Percentiles rank a stretch among this genome's conserved stretches.
phyloP scores from a whole-genome alignment of 2,113 vertebrate genomes.

The Prochilodus magdalenae region DNA sequence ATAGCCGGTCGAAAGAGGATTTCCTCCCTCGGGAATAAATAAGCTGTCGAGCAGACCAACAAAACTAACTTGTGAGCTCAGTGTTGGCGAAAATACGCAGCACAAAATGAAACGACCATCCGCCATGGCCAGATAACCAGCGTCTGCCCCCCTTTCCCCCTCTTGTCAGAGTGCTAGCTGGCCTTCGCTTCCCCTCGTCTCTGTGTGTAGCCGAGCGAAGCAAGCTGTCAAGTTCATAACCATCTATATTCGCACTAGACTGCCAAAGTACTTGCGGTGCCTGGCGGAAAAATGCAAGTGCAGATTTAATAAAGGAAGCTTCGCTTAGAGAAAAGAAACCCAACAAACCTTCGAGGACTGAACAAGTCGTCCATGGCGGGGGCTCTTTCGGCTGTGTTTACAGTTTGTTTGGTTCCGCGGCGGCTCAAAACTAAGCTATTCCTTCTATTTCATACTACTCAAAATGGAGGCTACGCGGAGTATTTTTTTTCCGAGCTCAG shows the following conservation, averaged over 20 bases:
- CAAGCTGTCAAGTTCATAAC: slow-evolving; percentile 62
- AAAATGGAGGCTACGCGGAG: slow-evolving; percentile 99
- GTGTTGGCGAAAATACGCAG: not conserved
- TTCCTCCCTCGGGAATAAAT: not conserved
- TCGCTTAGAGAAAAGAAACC: slow-evolving; percentile 61
- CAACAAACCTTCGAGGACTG: slow-evolving; percentile 95
- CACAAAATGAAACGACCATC: not conserved
- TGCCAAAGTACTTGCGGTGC: slow-evolving; percentile 47
- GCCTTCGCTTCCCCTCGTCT: slow-evolving; percentile 37
- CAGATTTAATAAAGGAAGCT: not conserved
- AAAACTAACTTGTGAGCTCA: not conserved
- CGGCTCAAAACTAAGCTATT: slow-evolving; percentile 80
- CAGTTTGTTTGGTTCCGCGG: slow-evolving; percentile 76
- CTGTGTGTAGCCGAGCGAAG: slow-evolving; percentile 54
- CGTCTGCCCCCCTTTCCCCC: slow-evolving; percentile 16
- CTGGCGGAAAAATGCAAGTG: slow-evolving; percentile 21
- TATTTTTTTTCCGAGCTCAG: slow-evolving; percentile 84
- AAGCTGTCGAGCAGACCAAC: slow-evolving; percentile 18
- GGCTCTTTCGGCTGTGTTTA: slow-evolving; percentile 78
- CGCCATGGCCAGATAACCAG: not conserved
- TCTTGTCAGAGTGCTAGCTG: slow-evolving; percentile 11
- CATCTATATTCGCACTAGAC: slow-evolving; percentile 51
- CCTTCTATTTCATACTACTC: slow-evolving; percentile 87
- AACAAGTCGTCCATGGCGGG: slow-evolving; percentile 94
- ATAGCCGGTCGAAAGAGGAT: slow-evolving; percentile 13